Evolutionary conservation across 2,113 vertebrate species (phyloP), one percentile per base, ranked within the genome.

Genomic region (Xiphias gladius): DNA sequence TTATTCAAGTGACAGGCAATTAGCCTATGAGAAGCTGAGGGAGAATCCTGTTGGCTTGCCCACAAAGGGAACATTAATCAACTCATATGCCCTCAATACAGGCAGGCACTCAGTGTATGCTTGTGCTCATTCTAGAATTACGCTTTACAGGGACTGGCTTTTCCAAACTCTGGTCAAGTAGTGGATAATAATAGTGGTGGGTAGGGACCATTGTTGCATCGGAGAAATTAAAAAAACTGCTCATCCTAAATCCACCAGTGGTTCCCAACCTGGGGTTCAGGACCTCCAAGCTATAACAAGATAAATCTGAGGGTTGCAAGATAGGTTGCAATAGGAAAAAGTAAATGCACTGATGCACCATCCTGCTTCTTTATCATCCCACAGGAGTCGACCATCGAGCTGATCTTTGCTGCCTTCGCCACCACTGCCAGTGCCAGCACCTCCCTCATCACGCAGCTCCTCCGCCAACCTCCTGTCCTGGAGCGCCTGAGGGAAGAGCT

Each of bases 401-500:
- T 99, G 86, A 99, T 99, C 94, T 99, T 99, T 0, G 98, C 98
- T 0, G 96, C 98, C 78, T 99, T 99, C 0, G 98, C 98, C 80
- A 99, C 98, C 82, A 99, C 98, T 0, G 97, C 98, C 81, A 99
- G 98, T 0, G 96, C 98, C 84, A 98, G 97, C 94, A 99, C 98
- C 5, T 99, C 98, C 0, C 97, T 99, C 52, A 96, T 99, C 93
- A 99, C 98, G 97, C 97, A 99, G 94, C 96, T 99, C 59, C 96
- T 99, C 75, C 97, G 97, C 48, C 97, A 99, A 82, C 98, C 98
- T 0, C 37, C 87, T 0, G 97, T 99, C 50, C 92, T 99, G 91
- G 98, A 98, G 94, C 98, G 97, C 64, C 94, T 99, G 35, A 94
- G 96, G 0, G 97, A 99, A 87, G 98, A 99, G 93, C 94, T 99